Evolutionary conservation across 2,113 vertebrate genomes (phyloP), one percentile per base, ranked within the genome.

Genomic region (Pongo abelii): DNA sequence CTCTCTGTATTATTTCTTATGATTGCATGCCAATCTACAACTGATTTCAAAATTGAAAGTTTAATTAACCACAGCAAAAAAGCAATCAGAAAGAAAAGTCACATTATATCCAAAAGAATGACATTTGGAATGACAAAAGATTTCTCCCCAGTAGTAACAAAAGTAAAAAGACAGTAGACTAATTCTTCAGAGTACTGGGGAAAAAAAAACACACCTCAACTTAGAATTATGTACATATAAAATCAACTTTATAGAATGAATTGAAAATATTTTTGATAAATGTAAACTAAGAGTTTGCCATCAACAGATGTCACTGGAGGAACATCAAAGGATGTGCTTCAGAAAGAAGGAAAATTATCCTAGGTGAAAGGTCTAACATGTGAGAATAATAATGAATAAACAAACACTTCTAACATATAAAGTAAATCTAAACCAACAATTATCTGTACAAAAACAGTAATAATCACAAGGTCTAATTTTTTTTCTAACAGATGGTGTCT

Each of bases 191-290:
- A 92, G 67, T 32, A 35, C 12, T 69, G 38, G 20, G 13, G 55
- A 87, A 92, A 30, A 35, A 67, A 87, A 38, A 7, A 20, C 8
- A 46, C 8, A 64, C 27, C 59, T 87, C 23, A 38, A 32, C 25
- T 84, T 69, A 84, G 6, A 93, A 89, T 40, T 50, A 22, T 20
- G 13, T 35, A 80, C 11, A 80, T 13, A 52, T 3, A 80, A 80
- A 80, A 80, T 38, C 50, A 55, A n/a, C 48, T 55, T 55, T 55
- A 55, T 11, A 52, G 35, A n/a, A 55, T 7, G 20, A 91, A 57
- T 77, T 81, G n/a, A 80, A 91, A 67, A 50, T n/a, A 91, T 32
- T 89, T 46, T 77, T 83, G 52, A 81, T 81, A 94, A 89, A 81
- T 5, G 55, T 74, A 91, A 91, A 80, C 46, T 40, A 84, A 70